Percentiles rank a stretch among this genome's conserved stretches.
These are phyloP conservation scores for Parnassius smintheus DNA, from an alignment of 2,888 invertebrate species.

Conservation along the genomic window DNA sequence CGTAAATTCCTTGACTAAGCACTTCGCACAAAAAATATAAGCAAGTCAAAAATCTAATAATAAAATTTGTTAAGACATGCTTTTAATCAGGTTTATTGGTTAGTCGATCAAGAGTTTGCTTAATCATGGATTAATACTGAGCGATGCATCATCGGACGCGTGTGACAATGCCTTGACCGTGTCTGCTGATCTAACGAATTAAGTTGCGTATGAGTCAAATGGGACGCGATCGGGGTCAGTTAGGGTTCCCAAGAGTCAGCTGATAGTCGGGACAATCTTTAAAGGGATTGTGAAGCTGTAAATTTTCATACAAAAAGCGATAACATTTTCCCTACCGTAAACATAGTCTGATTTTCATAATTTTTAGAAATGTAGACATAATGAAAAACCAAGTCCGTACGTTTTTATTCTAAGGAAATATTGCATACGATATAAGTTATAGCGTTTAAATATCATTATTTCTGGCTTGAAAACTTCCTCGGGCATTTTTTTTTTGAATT, in stretches of 20 bases:
- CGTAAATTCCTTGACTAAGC: no score
- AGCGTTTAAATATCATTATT: no score
- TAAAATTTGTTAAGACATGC: neutral
- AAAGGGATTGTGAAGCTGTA: neutral
- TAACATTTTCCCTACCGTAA: no score
- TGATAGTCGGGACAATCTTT: neutral
- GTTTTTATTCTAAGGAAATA: no score
- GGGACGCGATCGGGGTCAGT: neutral
- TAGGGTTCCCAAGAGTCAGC: neutral
- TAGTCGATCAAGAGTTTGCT: neutral
- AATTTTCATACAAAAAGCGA: no score
- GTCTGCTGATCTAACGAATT: slow-evolving; percentile 26
- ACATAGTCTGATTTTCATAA: neutral
- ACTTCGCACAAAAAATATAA: neutral
- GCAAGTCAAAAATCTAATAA: neutral
- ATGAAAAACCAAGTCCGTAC: no score
- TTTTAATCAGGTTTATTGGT: neutral
- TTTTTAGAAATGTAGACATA: no score
- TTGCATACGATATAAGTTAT: no score
- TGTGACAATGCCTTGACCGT: slow-evolving; percentile 30
- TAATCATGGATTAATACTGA: neutral
- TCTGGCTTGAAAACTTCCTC: no score
- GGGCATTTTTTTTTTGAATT: no score
- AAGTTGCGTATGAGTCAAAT: slow-evolving; percentile 22
- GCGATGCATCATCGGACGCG: neutral